Conservation (phyloP, 1,140 invertebrate genomes). For the Hypsibius dujardini region DNA sequence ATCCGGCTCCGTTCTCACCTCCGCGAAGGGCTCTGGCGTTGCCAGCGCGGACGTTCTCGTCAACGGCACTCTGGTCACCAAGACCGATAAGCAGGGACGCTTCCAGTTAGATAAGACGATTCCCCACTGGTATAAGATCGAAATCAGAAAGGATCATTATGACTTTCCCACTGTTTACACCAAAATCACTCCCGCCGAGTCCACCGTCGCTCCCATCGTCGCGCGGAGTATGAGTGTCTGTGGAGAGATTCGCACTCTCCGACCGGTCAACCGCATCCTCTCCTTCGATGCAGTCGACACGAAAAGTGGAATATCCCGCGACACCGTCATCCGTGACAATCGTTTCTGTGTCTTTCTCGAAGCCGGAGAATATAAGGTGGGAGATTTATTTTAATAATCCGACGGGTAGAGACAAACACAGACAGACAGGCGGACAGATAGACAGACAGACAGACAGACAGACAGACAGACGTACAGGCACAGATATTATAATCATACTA, state of each 20-base stretch:
- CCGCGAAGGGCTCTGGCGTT: conserved; percentile 44
- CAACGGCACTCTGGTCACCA: conserved; percentile 46
- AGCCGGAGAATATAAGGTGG: background rate
- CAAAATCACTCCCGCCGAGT: conserved; percentile 16
- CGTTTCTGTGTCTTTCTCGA: background rate
- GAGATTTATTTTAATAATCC: too few species aligned
- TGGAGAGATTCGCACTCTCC: background rate
- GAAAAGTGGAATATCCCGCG: conserved; percentile 27
- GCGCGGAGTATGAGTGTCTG: conserved; percentile 7
- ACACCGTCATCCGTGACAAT: conserved; percentile 22
- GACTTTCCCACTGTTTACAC: conserved; percentile 25
- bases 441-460: too few species aligned
- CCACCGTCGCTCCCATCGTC: background rate
- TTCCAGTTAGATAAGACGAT: conserved; percentile 3
- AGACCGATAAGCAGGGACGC: conserved; percentile 37
- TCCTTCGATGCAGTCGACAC: conserved; percentile 24
- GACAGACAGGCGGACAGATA: too few species aligned
- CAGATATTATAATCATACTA: too few species aligned
- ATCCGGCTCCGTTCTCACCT: conserved; percentile 47
- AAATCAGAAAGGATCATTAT: conserved; percentile 18
- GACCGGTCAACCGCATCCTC: background rate
- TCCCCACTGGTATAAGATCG: conserved; percentile 2
- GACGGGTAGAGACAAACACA: too few species aligned
- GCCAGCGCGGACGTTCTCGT: conserved; percentile 49
- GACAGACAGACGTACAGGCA: too few species aligned